Base-by-base conservation (phyloP, 1,140 invertebrate genomes). In the Drosophila mauritiana region DNA sequence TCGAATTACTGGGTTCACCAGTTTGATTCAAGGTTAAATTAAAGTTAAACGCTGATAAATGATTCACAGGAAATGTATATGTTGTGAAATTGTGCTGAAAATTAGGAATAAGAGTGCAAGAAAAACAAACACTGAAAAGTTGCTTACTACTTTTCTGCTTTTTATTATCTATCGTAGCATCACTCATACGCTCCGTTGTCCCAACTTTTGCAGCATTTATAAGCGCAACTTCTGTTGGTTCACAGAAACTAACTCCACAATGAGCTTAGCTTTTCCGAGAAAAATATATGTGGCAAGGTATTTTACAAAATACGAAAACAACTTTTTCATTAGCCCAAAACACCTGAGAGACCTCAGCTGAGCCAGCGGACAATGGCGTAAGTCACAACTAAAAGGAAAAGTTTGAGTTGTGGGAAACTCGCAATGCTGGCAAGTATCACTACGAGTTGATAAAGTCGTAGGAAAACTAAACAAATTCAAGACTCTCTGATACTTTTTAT, bases 1-100 rank as follows among this genome's bases (percentile, higher is more conserved):
- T 45, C 10, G 10, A 27, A 17, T 49, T 56, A 36, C 46, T 27
- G 39, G 61, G 61, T 43, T 67, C 45, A 53, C 58, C 34, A 63
- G 51, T 53, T 82, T 54, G 15, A 61, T 68, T 82, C 64, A 88
- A 85, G 74, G 78, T 82, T 81, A 74, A 85, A 70, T 78, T 70
- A 85, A 85, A 86, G 81, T 74, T 86, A 78, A 86, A 57, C 42
- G 46, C 13, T 48, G 46, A 48, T 48, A 27, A 48, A 25, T 46
- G 22, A 22, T 25, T 46, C 5, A 6, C 22, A n/a, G 12, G 25
- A 25, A 48, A 48, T n/a, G 1, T 11, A 11, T 12, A 27, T 10
- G 6, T 10, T 31, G 25, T 27, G 31, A 40, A 27, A 59, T 51
- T 51, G 46, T 39, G 34, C 13, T 42, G 59, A 53, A 63, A 51